Base-by-base conservation (phyloP, 2,113 vertebrate genomes). In the Mesembrinibis cayennensis region DNA sequence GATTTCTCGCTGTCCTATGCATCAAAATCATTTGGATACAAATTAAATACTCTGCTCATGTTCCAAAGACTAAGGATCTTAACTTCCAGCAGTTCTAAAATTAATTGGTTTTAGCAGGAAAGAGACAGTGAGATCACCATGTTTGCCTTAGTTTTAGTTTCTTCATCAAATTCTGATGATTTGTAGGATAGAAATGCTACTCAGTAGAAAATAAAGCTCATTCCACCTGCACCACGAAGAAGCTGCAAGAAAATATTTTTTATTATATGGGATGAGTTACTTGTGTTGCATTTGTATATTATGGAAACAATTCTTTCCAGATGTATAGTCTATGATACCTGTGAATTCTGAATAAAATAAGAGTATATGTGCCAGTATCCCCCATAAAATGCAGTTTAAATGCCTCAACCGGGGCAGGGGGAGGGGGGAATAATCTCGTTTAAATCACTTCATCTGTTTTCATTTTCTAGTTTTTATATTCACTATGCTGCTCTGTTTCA, bases 401-500 rank as follows among this genome's bases (percentile, higher is more conserved):
- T 32, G 32, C 9, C 32, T 59, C 63, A 66, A 34, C 3, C 13
- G 11, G 16, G 10, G 23, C 1, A 10, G 40, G 40, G 40, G 40
- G 40, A 10, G 40, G 40, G 40, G 9, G 40, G 40, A 40, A 38
- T 22, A 34, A 2, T 9, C 7, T 69, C 52, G 2, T 74, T 87
- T 67, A 69, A 87, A 67, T 32, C 6, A 44, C 11, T 92, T 55
- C 18, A 47, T 88, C 89, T 95, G 42, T 94, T 95, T 89, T 49
- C 3, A 82, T 89, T 94, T 91, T 87, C 59, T 63, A 55, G 12
- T 45, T 89, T 80, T 89, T 71, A 11, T 40, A 23, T 82, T 87
- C 82, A 58, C 36, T 76, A 56, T 73, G 82, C 49, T 91, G 62
- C 62, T 87, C 66, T 72, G 25, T 77, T 82, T 94, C 70, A 85